A percentile compares a stretch with the other conserved stretches of the same genome.
These are phyloP conservation scores for Tuta absoluta DNA, from an alignment of 2,888 invertebrate species.

Conservation along the genomic window DNA sequence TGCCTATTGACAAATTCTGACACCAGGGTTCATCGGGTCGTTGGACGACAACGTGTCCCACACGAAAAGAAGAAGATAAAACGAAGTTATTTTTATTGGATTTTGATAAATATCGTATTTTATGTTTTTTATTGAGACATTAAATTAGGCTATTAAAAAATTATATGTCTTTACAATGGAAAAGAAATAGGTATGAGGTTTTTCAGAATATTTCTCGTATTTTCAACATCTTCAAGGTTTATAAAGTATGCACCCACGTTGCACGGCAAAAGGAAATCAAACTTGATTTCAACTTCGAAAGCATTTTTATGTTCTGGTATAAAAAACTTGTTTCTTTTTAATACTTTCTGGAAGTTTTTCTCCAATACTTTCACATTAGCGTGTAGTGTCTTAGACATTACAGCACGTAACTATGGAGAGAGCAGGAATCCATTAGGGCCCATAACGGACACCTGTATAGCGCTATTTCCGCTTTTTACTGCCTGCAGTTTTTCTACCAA, in stretches of 20 bases:
- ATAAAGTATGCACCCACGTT: neutral
- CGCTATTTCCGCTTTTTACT: neutral
- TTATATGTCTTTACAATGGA: too few relatives aligned
- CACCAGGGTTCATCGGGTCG: too few relatives aligned
- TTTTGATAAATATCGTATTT: too few relatives aligned
- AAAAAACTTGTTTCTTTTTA: neutral
- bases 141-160: too few relatives aligned
- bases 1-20: too few relatives aligned
- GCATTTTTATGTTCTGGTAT: neutral
- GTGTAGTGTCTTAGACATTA: constrained; percentile 22
- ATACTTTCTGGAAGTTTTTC: neutral
- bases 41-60: too few relatives aligned
- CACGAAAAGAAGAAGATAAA: too few relatives aligned
- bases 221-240: neutral
- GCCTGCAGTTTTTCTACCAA: neutral
- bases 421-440: constrained; percentile 25
- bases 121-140: too few relatives aligned
- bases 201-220: neutral
- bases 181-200: too few relatives aligned
- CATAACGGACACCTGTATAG: constrained; percentile 30
- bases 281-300: neutral
- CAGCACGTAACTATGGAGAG: constrained; percentile 19
- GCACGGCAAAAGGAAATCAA: neutral
- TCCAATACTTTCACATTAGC: constrained; percentile 12
- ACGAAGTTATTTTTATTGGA: too few relatives aligned